phyloP scores from a whole-genome alignment of 2,113 vertebrate genomes.

The Chionis minor region DNA sequence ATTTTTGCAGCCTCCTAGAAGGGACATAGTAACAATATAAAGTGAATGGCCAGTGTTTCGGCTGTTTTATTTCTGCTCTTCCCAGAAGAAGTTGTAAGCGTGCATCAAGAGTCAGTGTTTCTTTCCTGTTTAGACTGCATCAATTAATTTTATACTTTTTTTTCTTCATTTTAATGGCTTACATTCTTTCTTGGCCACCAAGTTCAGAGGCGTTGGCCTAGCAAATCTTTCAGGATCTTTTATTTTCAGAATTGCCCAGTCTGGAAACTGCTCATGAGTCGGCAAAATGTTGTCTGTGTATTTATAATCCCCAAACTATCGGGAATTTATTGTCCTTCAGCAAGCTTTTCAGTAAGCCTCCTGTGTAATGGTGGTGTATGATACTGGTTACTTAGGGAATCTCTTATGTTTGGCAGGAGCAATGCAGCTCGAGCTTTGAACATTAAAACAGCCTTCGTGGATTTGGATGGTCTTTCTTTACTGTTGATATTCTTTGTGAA shows the following conservation, averaged over 20 bases:
- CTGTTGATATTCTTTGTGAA: not conserved
- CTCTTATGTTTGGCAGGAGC: not conserved
- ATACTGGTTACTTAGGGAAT: not conserved
- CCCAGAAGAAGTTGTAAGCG: not conserved
- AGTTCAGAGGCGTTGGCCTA: not conserved
- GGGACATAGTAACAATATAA: not conserved
- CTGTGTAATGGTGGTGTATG: not conserved
- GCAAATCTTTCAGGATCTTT: not conserved
- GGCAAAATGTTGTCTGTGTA: not conserved
- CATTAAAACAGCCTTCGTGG: not conserved
- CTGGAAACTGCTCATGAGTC: not conserved
- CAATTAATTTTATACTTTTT: not conserved
- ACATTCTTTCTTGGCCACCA: not conserved
- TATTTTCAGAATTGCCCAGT: not conserved
- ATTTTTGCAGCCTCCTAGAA: not conserved
- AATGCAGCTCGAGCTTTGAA: not conserved
- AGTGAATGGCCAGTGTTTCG: not conserved
- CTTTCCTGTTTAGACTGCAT: not conserved
- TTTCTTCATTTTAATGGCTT: not conserved
- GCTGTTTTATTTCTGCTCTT: not conserved
- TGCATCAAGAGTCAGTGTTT: not conserved
- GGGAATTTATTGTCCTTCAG: not conserved
- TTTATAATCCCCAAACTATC: not conserved
- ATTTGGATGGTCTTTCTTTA: not conserved
- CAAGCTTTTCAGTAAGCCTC: not conserved